Conservation (phyloP, 2,888 invertebrate species). For the Chrysina gloriosa region DNA sequence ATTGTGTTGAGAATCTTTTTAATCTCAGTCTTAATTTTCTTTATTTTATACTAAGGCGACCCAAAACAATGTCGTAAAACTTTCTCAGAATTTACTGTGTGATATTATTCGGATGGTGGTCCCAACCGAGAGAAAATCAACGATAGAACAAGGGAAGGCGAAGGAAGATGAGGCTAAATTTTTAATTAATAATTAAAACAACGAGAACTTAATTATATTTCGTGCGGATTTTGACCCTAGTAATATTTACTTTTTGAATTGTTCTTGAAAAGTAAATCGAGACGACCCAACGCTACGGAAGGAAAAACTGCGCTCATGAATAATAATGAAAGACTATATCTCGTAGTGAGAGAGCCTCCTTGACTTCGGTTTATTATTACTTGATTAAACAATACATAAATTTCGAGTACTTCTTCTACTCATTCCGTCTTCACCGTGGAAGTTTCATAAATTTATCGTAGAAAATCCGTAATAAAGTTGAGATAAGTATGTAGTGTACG, state of each 20-base stretch:
- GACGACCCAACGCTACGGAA: neutral
- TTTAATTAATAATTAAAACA: constrained; percentile 49
- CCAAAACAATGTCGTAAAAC: constrained; percentile 39
- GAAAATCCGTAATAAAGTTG: constrained; percentile 2
- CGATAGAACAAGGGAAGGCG: constrained; percentile 19
- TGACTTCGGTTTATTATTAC: constrained; percentile 35
- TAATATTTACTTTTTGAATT: constrained; percentile 40
- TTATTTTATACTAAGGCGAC: constrained; percentile 36
- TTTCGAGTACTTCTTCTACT: constrained; percentile 6
- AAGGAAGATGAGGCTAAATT: constrained; percentile 44
- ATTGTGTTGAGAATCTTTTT: constrained; percentile 40
- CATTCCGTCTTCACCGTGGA: neutral
- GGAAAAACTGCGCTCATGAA: constrained; percentile 37
- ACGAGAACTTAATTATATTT: constrained; percentile 45
- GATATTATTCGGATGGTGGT: constrained; percentile 31
- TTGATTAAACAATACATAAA: constrained; percentile 39
- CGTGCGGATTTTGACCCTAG: constrained; percentile 36
- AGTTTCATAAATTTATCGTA: constrained; percentile 4
- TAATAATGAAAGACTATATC: constrained; percentile 35
- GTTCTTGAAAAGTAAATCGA: constrained; percentile 14
- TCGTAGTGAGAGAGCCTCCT: neutral
- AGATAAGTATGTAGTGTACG: neutral
- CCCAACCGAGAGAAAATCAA: neutral
- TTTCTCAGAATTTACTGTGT: constrained; percentile 36
- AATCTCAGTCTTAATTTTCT: constrained; percentile 40